Evolutionary conservation across 2,113 vertebrate genomes (phyloP).

Genomic region (Cyrtonyx montezumae): DNA sequence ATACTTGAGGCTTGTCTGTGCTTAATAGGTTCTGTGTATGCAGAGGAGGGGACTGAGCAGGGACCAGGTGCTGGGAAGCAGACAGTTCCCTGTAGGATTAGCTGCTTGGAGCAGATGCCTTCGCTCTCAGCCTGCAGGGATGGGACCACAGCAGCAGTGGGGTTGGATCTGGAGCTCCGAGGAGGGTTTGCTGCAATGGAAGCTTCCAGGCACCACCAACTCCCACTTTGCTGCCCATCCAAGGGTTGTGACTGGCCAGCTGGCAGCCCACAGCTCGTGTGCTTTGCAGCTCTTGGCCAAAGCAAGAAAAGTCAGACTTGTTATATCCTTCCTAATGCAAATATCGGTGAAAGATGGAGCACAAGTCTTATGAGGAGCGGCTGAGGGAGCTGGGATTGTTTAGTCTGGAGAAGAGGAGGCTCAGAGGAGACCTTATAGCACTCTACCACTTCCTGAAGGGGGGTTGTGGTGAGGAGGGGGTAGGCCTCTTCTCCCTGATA

Average conservation of each 20-base stretch:
- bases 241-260: not conserved
- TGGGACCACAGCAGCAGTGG: fast-evolving
- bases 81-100: fast-evolving
- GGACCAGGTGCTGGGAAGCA: not conserved
- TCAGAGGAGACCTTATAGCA: no score
- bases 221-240: not conserved
- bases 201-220: not conserved
- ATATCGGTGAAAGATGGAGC: not conserved
- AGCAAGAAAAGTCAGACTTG: not conserved
- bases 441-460: no score
- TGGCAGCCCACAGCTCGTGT: not conserved
- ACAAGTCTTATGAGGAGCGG: no score
- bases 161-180: not conserved
- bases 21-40: not conserved
- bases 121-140: fast-evolving
- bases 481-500: no score
- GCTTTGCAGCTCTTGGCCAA: not conserved
- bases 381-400: no score
- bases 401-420: no score
- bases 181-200: not conserved
- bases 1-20: not conserved
- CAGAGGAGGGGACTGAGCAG: not conserved
- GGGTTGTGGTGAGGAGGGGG: no score
- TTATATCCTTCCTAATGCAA: not conserved
- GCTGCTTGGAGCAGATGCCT: not conserved